These are phyloP conservation scores for Odocoileus virginianus DNA, from an alignment of 2,113 vertebrate species.

Conservation along the genomic window DNA sequence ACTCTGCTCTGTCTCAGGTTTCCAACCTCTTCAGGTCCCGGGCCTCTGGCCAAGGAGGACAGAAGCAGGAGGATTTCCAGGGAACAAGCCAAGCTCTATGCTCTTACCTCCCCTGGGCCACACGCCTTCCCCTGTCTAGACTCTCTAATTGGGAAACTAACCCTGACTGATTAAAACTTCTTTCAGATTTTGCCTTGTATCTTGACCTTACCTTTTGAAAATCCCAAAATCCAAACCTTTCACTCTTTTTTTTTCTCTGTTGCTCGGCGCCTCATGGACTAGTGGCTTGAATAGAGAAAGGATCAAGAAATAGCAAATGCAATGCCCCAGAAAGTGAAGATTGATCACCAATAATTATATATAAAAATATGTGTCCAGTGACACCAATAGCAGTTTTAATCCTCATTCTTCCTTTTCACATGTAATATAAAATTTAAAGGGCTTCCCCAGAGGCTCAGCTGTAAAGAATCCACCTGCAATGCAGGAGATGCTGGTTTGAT, in stretches of 20 bases:
- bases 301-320: background rate
- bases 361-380: background rate
- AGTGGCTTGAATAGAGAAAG: background rate
- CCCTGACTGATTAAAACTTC: background rate
- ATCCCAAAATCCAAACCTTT: background rate
- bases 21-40: background rate
- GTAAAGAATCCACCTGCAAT: background rate
- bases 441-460: background rate
- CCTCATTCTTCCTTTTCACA: background rate
- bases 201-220: slow-evolving; percentile 3
- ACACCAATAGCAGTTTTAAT: slow-evolving; percentile 11
- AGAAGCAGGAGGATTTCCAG: background rate
- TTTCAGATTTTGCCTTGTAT: background rate
- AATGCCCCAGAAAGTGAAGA: background rate
- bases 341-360: slow-evolving; percentile 27
- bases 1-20: background rate
- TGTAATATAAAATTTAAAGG: slow-evolving; percentile 1
- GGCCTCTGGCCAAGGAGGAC: background rate
- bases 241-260: background rate
- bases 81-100: background rate
- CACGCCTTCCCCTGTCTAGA: background rate
- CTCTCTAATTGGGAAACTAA: background rate
- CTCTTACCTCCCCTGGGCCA: background rate
- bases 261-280: background rate
- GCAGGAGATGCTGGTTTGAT: background rate